Base-by-base conservation (phyloP, 2,113 vertebrate genomes). In the human (Homo sapiens) region DNA sequence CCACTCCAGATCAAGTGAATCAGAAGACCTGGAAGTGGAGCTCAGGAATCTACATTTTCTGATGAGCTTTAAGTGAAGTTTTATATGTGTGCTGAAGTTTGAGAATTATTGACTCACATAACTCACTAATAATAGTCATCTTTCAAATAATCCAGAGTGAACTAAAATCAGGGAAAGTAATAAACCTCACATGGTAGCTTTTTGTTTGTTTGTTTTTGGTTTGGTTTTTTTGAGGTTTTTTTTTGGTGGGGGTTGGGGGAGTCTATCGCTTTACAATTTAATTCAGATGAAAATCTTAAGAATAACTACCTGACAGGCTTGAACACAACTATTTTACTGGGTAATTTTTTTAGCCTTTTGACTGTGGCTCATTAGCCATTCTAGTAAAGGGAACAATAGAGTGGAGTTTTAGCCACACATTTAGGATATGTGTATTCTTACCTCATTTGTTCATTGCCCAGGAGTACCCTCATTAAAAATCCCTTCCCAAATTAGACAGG, bases 271-370 rank as follows among this genome's bases (percentile, higher is more conserved):
- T 90, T 90, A 75, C 17, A 85, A 40, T 61, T 76, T 61, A 79
- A 83, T 81, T 84, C 73, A 90, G 78, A 52, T 57, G 30, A 66
- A 93, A 89, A 8, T 94, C 68, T 90, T 59, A 81, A 78, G n/a
- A 89, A 57, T 84, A 93, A 43, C 79, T 93, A 38, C 38, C 18
- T 92, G 78, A 73, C 8, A n/a, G 48, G 6, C 38, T 86, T 59
- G 50, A 89, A 89, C 16, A 59, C 20, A 87, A 57, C 32, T 81
- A 94, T 80, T 48, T 83, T 84, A n/a, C 45, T 48, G 38, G 59
- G 40, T 43, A 64, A 30, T 35, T 35, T 76, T 85, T 76, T 64
- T 40, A 48, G 79, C 93, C 89, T 55, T 96, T 66, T 94, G n/a
- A 50, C 45, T 64, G 72, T 35, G 30, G n/a, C 35, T 90, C 43